Base-by-base conservation (phyloP, 2,888 invertebrate genomes). In the Orchestes rusci region DNA sequence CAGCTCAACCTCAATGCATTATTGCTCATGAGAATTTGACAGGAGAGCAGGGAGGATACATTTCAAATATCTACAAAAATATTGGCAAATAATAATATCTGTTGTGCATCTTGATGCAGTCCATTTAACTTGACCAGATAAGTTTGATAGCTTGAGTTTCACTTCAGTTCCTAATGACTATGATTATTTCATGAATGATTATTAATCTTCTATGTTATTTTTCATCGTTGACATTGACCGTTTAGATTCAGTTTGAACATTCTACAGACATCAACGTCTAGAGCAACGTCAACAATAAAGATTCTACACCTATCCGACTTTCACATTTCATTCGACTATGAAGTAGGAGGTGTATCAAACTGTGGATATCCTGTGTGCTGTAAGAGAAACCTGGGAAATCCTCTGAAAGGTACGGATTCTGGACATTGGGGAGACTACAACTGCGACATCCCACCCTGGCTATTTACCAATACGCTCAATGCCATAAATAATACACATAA, bases 351-450 rank as follows among this genome's bases (percentile, higher is more conserved):
- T 0, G 76, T 80, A 19, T 79, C 83, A 0, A 70, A 76, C 2
- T 92, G 92, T 60, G 75, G 73, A 0, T 83, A 84, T 54, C 87
- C 90, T 1, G 70, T 82, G 7, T 92, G 92, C 60, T 92, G 92
- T 60, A 76, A 85, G 43, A 63, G 56, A 16, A 74, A 75, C 7
- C 76, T 79, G 57, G 73, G 73, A 1, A 62, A 64, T 8, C 66
- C 72, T 0, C 55, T 56, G 4, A 39, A 34, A 12, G 46, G 57
- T 3, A 53, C 58, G 18, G 66, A 64, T 0, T 88, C 89, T 0
- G 88, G 88, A 0, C 75, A 70, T 53, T 91, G 88, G 86, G 89
- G 89, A 2, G 84, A 85, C 59, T 84, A 82, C 54, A 68, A 76
- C 45, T 90, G 89, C 59, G 89, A 90, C 61, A 68, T 77, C 0